Percentiles rank a stretch among this genome's conserved stretches.
These are phyloP conservation scores for Callopanchax toddi DNA, from an alignment of 2,113 vertebrate species.

Conservation along the genomic window DNA sequence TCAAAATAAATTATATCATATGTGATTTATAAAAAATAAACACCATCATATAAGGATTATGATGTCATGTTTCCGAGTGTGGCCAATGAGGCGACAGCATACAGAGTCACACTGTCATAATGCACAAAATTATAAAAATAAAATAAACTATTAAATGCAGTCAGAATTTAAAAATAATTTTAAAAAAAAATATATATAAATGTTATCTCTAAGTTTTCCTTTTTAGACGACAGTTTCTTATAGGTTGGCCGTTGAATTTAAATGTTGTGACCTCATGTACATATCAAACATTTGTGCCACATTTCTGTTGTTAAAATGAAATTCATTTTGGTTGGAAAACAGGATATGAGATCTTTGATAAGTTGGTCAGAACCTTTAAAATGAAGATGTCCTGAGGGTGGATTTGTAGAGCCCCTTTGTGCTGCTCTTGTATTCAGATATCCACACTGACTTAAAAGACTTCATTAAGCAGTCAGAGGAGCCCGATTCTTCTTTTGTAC, in stretches of 20 bases:
- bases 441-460: slow-evolving; percentile 31
- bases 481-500: slow-evolving; percentile 33
- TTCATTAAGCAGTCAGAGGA: slow-evolving; percentile 50
- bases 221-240: no score
- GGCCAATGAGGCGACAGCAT: no score
- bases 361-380: slow-evolving; percentile 30
- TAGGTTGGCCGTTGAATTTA: neutral
- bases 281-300: neutral
- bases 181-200: no score
- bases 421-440: slow-evolving; percentile 36
- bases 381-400: slow-evolving; percentile 28
- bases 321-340: neutral
- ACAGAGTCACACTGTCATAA: no score
- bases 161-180: no score
- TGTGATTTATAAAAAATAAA: no score
- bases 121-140: no score
- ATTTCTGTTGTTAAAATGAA: neutral
- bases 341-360: slow-evolving; percentile 23
- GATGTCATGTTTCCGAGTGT: no score
- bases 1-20: no score
- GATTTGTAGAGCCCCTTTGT: slow-evolving; percentile 51
- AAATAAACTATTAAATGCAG: no score
- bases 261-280: neutral
- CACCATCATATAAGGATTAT: no score
- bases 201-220: no score